Base-by-base conservation (phyloP, 2,797 vertebrate genomes). In the Gymnoscopelus microlampas region DNA sequence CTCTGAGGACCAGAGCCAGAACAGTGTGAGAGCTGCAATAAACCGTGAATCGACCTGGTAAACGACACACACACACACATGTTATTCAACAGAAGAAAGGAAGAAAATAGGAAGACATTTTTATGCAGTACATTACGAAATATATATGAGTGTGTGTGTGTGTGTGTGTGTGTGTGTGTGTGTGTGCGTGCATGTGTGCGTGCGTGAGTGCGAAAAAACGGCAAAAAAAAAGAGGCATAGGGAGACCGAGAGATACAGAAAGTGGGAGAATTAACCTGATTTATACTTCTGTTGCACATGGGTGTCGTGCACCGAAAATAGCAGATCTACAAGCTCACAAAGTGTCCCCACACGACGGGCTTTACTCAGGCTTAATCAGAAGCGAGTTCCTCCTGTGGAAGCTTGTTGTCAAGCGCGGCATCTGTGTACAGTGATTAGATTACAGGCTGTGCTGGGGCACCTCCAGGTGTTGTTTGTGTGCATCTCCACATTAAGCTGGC, bases 381-480 rank as follows among this genome's bases (percentile, higher is more conserved):
- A 44, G 39, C 3, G 39, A 44, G 39, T 44, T 44, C 39, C 39
- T 44, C 39, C 39, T 44, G 39, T 44, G 39, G 39, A 2, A 44
- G 39, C 39, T 44, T 44, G 39, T 44, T 44, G 51, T 49, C 13
- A 53, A 53, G 35, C 11, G 5, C 24, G 12, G 50, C 66, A 71
- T 81, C 63, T 63, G 69, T 74, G 60, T 50, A 14, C 50, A 49
- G 53, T 81, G 78, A 79, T 76, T 70, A 71, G 71, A 73, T 86
- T 32, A 58, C n/a, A 79, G 73, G 76, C 77, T 76, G 65, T 69
- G 65, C 74, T 69, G 59, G 63, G 85, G 77, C 83, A 73, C 57
- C 72, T 85, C 66, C 83, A 87, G 82, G 77, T 89, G 79, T 75
- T 83, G 80, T 77, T 77, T 79, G 72, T 71, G 63, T 51, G 56